phyloP scores from a whole-genome alignment of 2,888 invertebrate species.

The Acronicta leporina region DNA sequence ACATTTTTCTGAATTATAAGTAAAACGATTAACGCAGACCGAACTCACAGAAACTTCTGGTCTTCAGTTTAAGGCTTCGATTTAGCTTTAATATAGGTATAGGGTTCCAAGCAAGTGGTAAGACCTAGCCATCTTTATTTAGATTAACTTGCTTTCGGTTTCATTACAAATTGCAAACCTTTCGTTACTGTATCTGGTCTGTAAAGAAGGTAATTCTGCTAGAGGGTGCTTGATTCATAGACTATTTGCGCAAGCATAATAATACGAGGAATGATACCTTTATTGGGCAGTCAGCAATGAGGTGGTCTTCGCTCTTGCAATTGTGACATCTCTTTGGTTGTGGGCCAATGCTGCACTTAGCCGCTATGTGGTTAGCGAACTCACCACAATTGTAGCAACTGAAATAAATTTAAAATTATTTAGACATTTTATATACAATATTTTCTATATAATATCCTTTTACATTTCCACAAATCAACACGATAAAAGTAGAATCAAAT shows the following conservation, averaged over 20 bases:
- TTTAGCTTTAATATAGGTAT: no score
- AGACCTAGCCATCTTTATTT: no score
- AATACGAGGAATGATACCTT: constrained; percentile 75
- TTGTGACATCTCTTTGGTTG: constrained; percentile 97
- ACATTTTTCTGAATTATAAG: no score
- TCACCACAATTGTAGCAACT: constrained; percentile 98
- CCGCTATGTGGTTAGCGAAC: constrained; percentile 97
- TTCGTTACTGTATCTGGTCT: no score
- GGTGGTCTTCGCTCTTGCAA: constrained; percentile 96
- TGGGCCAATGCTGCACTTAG: constrained; percentile 95
- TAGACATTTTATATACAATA: background rate
- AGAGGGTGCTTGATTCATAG: background rate
- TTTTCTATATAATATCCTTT: background rate
- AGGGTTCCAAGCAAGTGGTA: no score
- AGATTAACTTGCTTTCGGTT: no score
- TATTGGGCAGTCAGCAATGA: constrained; percentile 96
- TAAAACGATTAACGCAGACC: no score
- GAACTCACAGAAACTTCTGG: no score
- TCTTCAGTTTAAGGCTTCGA: no score
- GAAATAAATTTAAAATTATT: constrained; percentile 56
- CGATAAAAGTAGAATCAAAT: no score
- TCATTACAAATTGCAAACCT: no score
- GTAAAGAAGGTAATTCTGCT: background rate
- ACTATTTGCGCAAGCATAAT: background rate
- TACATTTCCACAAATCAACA: background rate